Conservation (phyloP, 30 jellyfish, hydroid and myxozoan genomes). For the Nemopilema nomurai region DNA sequence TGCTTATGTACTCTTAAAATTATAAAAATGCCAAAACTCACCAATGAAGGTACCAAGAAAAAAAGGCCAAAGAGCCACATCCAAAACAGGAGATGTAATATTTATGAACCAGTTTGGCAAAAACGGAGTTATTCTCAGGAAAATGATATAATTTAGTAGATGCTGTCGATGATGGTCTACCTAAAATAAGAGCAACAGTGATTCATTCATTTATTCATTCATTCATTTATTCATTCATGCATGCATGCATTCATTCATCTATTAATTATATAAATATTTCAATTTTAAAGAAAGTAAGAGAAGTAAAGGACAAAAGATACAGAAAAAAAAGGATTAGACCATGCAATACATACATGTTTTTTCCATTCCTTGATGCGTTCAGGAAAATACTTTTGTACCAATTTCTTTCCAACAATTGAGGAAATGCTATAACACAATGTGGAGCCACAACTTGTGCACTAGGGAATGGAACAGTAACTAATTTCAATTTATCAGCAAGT, state of each 20-base stretch:
- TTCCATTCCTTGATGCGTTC: constrained; percentile 76
- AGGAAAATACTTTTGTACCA: constrained; percentile 76
- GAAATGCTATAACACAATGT: constrained; percentile 79
- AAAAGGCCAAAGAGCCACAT: constrained; percentile 86
- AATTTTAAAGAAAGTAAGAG: neutral
- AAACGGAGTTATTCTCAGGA: constrained; percentile 88
- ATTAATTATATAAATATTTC: neutral
- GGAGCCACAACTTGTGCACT: constrained; percentile 90
- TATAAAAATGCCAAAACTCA: neutral
- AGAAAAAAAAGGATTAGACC: too few species aligned
- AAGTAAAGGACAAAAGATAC: neutral
- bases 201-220: too few species aligned
- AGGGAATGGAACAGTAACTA: neutral
- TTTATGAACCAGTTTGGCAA: constrained; percentile 95
- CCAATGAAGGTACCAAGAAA: constrained; percentile 88
- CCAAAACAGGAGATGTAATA: constrained; percentile 88
- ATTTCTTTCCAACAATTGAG: constrained; percentile 75
- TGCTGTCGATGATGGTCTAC: constrained; percentile 75
- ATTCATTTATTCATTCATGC: too few species aligned
- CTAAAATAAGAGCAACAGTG: constrained; percentile 12
- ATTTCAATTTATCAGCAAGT: neutral
- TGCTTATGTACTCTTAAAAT: too few species aligned
- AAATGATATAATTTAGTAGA: constrained; percentile 75
- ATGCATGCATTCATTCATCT: neutral
- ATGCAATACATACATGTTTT: constrained; percentile 44